Evolutionary conservation across 64 coral and sea anemone species (phyloP).

Genomic region (Cladopsammia gracilis): DNA sequence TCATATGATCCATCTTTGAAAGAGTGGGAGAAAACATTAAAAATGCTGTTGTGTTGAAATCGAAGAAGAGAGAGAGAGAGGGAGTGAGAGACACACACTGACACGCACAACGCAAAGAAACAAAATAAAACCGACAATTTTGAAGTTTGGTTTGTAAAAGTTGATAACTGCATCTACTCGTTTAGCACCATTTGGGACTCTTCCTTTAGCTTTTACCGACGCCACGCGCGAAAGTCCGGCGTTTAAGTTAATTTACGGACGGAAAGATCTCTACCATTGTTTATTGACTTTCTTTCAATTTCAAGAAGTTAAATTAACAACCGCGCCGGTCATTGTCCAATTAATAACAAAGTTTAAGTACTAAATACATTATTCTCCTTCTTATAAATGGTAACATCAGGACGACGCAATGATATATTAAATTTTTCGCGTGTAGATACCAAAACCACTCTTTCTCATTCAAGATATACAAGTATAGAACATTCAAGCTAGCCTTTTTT

Average conservation of each 20-base stretch:
- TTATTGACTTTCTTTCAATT: conserved; percentile 33
- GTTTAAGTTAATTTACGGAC: background rate
- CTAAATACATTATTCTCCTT: background rate
- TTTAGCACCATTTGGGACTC: no score
- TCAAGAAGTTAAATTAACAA: conserved; percentile 7
- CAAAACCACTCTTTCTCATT: background rate
- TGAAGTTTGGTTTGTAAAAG: no score
- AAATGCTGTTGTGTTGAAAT: no score
- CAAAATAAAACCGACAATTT: background rate
- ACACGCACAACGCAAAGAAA: no score
- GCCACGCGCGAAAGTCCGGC: background rate
- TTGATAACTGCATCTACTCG: no score
- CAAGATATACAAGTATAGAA: background rate
- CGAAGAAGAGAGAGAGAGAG: no score
- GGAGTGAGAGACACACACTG: no score
- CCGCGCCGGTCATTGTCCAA: background rate
- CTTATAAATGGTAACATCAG: background rate
- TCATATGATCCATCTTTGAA: background rate
- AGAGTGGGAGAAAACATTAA: background rate
- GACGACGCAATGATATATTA: no score
- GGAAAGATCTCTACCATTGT: background rate
- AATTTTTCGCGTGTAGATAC: background rate
- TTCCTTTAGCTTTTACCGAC: background rate
- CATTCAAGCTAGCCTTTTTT: background rate
- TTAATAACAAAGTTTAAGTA: background rate